Percentiles rank a stretch among this genome's conserved stretches.
Conservation (phyloP, 2,113 vertebrate species). For the Diphyllodes magnificus region DNA sequence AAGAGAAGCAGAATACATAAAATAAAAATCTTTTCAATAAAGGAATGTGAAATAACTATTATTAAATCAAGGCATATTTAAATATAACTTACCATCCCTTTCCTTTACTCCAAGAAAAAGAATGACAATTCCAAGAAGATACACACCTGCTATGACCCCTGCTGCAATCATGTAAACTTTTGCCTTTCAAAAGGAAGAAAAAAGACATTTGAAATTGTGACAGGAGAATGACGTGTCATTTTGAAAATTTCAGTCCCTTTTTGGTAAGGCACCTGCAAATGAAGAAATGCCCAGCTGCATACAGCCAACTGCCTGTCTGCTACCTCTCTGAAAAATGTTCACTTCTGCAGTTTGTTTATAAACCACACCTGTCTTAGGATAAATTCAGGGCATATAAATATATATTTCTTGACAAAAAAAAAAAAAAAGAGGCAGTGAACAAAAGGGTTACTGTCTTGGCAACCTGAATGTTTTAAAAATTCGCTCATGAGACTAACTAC, state of each 20-base stretch:
- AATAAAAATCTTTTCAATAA: not conserved
- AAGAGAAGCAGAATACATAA: slow-evolving; percentile 2
- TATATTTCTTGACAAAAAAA: not conserved
- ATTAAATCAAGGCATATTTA: not conserved
- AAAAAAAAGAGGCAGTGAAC: not conserved
- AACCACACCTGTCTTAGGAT: not conserved
- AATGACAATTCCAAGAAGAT: slow-evolving; percentile 81
- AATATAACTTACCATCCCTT: slow-evolving; percentile 79
- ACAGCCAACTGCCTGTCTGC: not conserved
- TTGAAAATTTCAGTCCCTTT: not conserved
- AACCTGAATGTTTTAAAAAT: not conserved
- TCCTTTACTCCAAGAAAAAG: slow-evolving; percentile 92
- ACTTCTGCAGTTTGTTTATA: not conserved
- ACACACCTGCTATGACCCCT: slow-evolving; percentile 81
- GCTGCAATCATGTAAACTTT: slow-evolving; percentile 90
- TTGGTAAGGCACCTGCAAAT: not conserved
- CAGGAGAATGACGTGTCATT: not conserved
- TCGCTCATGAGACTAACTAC: not conserved
- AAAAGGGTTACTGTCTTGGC: not conserved
- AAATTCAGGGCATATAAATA: not conserved
- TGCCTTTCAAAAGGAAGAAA: slow-evolving; percentile 70
- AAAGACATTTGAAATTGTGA: not conserved
- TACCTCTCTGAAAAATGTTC: not conserved
- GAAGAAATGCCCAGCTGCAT: not conserved
- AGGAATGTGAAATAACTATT: not conserved